A percentile compares a stretch with the other conserved stretches of the same genome.
These are phyloP conservation scores for Sminthurinus aureus DNA, from an alignment of 2,888 invertebrate genomes.

Conservation along the genomic window DNA sequence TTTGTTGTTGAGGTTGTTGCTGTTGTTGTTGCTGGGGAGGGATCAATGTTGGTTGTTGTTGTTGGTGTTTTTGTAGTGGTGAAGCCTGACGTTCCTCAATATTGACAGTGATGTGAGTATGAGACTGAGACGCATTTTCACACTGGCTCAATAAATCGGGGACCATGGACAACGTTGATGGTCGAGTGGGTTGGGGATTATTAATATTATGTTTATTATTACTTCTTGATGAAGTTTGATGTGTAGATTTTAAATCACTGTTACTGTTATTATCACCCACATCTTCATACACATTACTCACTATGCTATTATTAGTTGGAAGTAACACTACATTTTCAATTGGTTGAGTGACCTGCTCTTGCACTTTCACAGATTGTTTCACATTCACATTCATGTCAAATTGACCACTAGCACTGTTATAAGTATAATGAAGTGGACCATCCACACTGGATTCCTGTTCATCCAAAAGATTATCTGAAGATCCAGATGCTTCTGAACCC, in stretches of 20 bases:
- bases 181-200: conserved; percentile 32
- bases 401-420: neutral
- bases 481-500: conserved; percentile 54
- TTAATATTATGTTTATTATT: conserved; percentile 41
- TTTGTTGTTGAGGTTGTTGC: conserved; percentile 54
- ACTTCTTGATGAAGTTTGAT: conserved; percentile 53
- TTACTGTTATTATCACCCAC: neutral
- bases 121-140: conserved; percentile 49
- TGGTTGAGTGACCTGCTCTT: conserved; percentile 33
- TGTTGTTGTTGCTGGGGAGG: conserved; percentile 29
- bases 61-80: conserved; percentile 48
- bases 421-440: neutral
- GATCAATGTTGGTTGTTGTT: conserved; percentile 52
- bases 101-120: conserved; percentile 55
- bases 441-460: conserved; percentile 14
- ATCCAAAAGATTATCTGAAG: conserved; percentile 44
- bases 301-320: neutral
- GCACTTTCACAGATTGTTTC: conserved; percentile 6
- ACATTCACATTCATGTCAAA: neutral
- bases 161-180: conserved; percentile 56
- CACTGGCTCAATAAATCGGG: conserved; percentile 59
- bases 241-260: neutral
- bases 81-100: conserved; percentile 44
- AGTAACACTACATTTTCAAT: conserved; percentile 32
- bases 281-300: too few relatives aligned